Evolutionary conservation across 2,888 invertebrate genomes (phyloP), one percentile per base, ranked within the genome.

Genomic region (Itoplectis maculator): DNA sequence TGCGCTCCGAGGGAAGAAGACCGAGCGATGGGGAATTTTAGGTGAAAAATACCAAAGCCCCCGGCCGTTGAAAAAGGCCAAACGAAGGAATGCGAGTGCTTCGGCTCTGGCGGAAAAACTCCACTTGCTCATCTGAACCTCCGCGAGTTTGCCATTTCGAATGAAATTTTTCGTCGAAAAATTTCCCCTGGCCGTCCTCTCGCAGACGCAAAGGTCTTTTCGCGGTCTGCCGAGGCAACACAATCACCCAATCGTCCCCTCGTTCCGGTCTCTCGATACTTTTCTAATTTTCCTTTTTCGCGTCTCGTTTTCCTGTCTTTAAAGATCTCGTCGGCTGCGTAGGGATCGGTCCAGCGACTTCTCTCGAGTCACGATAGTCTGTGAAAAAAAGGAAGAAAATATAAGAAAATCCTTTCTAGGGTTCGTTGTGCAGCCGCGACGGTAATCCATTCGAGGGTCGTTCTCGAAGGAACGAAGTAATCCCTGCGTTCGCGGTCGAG

Each of bases 1-100:
- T 75, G 29, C 66, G 29, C 45, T 40, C 13, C 18, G 51, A 15
- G 69, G 2, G 42, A 63, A 49, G 35, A 54, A 49, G 40, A 73
- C 35, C 37, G 61, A 61, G 54, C 63, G 69, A 78, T 70, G 69
- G 82, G 47, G 82, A 82, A 82, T 82, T 81, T 78, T 70, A 70
- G 78, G 74, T 59, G 74, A 70, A 78, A 82, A 82, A 79, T 82
- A 74, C 82, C 78, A 47, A 82, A 61, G n/a, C 29, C 69, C 61
- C 45, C 20, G 20, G 51, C 59, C 40, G 23, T 29, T 29, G 37
- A 69, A 61, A 77, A 63, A 49, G 56, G 65, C 18, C 56, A 66
- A 78, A 75, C 74, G 69, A 66, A 78, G 70, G 82, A 82, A 82
- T 82, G 78, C 69, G 68, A 54, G 65, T 65, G 66, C 11, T 66